Evolutionary conservation across 2,113 vertebrate species (phyloP).

Genomic region (Rhabdornis inornatus): DNA sequence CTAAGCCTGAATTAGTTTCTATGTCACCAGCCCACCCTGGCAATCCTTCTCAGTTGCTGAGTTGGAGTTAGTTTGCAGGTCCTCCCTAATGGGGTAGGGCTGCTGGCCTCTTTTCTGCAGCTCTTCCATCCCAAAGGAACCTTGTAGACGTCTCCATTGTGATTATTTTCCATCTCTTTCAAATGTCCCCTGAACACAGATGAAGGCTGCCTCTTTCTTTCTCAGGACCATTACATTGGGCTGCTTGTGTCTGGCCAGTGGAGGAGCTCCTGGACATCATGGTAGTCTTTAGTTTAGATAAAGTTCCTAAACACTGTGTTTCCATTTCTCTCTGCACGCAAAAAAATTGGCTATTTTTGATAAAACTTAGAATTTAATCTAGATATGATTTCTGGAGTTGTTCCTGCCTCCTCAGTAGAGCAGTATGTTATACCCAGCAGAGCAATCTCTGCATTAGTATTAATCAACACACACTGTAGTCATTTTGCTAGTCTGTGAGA

Average conservation of each 20-base stretch:
- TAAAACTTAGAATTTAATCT: background rate
- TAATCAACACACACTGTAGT: background rate
- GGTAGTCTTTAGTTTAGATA: background rate
- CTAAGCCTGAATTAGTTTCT: background rate
- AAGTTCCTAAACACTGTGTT: background rate
- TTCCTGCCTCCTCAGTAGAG: background rate
- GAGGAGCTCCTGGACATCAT: background rate
- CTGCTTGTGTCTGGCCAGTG: background rate
- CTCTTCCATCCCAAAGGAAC: background rate
- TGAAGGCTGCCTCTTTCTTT: background rate
- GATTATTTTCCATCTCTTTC: background rate
- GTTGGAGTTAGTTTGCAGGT: background rate
- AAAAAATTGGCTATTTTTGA: background rate
- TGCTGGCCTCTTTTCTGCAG: background rate
- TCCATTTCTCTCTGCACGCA: background rate
- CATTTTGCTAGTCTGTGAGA: background rate
- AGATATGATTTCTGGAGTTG: background rate
- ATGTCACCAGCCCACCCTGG: background rate
- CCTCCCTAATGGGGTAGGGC: background rate
- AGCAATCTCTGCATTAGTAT: background rate
- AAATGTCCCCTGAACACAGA: background rate
- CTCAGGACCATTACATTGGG: accelerated
- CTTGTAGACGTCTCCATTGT: background rate
- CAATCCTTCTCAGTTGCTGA: background rate
- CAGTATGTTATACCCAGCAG: background rate